phyloP scores from a whole-genome alignment of 2,113 vertebrate species.

The Eurystomus gularis region DNA sequence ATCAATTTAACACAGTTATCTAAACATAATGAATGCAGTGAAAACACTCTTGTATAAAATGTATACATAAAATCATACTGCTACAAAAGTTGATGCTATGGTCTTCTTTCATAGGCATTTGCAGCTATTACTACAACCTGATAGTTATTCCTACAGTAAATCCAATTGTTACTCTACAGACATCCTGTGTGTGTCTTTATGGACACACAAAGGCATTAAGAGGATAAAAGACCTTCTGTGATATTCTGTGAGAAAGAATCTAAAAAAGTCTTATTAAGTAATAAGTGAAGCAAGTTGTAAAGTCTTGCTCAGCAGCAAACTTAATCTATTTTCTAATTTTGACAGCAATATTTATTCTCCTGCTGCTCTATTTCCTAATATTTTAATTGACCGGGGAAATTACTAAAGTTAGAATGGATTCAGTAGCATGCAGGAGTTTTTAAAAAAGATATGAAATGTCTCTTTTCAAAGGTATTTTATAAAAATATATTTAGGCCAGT shows the following conservation, averaged over 20 bases:
- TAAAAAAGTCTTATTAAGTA: neutral
- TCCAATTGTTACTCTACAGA: neutral
- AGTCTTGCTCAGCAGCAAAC: neutral
- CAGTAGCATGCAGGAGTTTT: neutral
- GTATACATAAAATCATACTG: neutral
- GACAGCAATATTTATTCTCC: neutral
- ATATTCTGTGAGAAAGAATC: neutral
- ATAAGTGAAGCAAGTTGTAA: neutral
- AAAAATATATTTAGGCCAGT: neutral
- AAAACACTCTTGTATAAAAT: neutral
- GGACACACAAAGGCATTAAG: neutral
- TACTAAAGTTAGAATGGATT: neutral
- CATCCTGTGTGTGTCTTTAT: neutral
- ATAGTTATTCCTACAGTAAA: neutral
- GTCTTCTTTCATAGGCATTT: neutral
- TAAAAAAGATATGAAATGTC: neutral
- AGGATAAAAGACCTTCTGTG: neutral
- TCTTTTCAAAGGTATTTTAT: neutral
- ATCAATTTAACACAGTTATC: neutral
- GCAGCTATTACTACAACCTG: neutral
- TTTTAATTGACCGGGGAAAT: neutral
- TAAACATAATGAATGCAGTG: neutral
- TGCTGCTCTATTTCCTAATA: neutral
- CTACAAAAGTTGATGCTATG: neutral
- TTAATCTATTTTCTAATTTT: neutral